Base-by-base conservation (phyloP, 2,888 invertebrate species). In the Tanypteryx hageni region DNA sequence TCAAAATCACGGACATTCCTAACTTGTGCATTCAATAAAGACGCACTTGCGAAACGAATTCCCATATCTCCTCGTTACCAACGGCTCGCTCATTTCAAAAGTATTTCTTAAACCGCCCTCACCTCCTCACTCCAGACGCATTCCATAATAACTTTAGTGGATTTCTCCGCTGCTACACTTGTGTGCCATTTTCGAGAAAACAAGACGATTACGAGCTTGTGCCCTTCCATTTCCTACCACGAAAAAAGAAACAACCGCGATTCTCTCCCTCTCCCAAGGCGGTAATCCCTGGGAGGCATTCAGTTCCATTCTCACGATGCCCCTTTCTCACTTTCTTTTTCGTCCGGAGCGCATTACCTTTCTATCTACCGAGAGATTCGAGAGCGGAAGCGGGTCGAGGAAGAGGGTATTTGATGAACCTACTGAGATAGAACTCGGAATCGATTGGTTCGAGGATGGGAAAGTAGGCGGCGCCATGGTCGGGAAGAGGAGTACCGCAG, bases 101-200 rank as follows among this genome's bases (percentile, higher is more conserved):
- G 22, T 2, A 68, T 68, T n/a, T 14, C 22, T 68, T 11, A 18
- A 9, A n/a, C 18, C n/a, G 18, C 68, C 8, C n/a, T 16, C 68
- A n/a, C 22, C 7, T 22, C 22, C 1, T 68, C 18, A 64, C 16
- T 64, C n/a, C n/a, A n/a, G 11, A 68, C 68, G 11, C 68, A 68
- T 68, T 68, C 68, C 68, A 68, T 64, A 64, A 14, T 22, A 68
- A 68, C 68, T 68, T 68, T 18, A 18, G n/a, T 68, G n/a, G 68
- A 68, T 68, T 68, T 68, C 68, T 68, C 68, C 68, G 68, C 68
- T 22, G n/a, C n/a, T 68, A 68, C 68, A n/a, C 68, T 68, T 22
- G 18, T n/a, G 68, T 11, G 68, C 68, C 68, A 68, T 68, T 68
- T n/a, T 11, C 68, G 22, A 8, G 18, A 44, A 44, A 44, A 44